A percentile compares a stretch with the other conserved stretches of the same genome.
Conservation (phyloP, 2,797 vertebrate genomes). For the Catamblyrhynchus diadema region DNA sequence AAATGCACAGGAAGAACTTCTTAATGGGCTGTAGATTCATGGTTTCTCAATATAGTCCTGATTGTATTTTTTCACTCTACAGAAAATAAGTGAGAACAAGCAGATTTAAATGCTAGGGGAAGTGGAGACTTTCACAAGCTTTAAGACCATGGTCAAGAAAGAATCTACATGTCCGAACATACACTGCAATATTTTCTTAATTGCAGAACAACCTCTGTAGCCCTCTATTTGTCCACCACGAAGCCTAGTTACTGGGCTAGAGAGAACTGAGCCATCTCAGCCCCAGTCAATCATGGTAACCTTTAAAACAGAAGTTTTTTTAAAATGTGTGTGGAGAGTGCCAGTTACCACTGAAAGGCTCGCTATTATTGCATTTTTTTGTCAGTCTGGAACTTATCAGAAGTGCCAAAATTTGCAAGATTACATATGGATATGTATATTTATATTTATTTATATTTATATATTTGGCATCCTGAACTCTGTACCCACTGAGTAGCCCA, state of each 20-base stretch:
- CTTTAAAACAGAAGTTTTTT: neutral
- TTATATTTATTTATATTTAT: neutral
- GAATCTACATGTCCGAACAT: neutral
- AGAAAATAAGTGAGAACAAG: neutral
- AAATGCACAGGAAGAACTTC: neutral
- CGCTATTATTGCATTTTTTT: neutral
- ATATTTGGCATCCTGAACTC: neutral
- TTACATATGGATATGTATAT: accelerated
- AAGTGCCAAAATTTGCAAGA: neutral
- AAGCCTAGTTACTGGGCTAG: neutral
- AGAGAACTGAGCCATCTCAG: neutral
- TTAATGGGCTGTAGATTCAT: neutral
- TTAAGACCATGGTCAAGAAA: neutral
- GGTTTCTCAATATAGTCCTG: neutral
- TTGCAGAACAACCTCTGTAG: neutral
- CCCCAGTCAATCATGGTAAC: neutral
- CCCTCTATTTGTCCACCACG: neutral
- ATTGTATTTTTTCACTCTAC: neutral
- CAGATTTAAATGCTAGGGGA: neutral
- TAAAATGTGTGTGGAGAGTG: neutral
- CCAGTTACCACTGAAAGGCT: neutral
- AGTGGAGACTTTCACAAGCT: neutral
- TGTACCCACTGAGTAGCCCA: neutral
- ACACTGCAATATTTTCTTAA: neutral
- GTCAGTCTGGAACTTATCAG: neutral